phyloP scores from a whole-genome alignment of 2,113 vertebrate genomes.

The Prunella himalayana region DNA sequence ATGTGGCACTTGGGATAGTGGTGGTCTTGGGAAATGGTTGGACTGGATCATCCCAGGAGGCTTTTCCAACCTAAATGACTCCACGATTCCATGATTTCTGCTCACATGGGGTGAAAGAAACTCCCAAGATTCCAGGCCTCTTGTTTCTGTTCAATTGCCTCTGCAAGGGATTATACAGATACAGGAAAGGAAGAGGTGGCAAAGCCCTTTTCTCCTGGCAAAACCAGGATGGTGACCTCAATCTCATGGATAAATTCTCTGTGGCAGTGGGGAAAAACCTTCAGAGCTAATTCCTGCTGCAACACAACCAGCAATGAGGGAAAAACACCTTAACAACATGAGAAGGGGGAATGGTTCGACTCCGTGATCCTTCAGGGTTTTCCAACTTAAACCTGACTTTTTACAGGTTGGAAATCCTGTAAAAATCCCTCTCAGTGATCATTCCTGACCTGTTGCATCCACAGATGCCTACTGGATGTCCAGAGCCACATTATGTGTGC shows the following conservation, averaged over 20 bases:
- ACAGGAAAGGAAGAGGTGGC: not conserved
- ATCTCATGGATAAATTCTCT: not conserved
- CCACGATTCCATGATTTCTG: not conserved
- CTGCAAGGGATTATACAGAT: not conserved
- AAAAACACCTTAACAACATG: not conserved
- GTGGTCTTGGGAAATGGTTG: not conserved
- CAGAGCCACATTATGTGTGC: rapidly evolving
- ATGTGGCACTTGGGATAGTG: not conserved
- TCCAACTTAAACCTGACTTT: not conserved
- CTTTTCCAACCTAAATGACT: not conserved
- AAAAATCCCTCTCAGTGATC: not conserved
- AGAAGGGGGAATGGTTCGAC: not conserved
- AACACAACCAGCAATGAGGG: not conserved
- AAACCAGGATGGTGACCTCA: not conserved
- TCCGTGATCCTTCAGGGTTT: not conserved
- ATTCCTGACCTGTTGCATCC: not conserved
- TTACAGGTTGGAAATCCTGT: not conserved
- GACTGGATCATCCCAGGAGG: not conserved
- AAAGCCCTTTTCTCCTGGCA: not conserved
- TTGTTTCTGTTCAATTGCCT: rapidly evolving
- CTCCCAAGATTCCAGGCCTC: not conserved
- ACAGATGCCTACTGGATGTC: not conserved
- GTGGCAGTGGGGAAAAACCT: not conserved
- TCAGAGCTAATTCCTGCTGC: not conserved
- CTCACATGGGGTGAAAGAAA: not conserved